phyloP scores from a whole-genome alignment of 35 echinoderm and acorn worm genomes.

The Holothuria glaberrima region DNA sequence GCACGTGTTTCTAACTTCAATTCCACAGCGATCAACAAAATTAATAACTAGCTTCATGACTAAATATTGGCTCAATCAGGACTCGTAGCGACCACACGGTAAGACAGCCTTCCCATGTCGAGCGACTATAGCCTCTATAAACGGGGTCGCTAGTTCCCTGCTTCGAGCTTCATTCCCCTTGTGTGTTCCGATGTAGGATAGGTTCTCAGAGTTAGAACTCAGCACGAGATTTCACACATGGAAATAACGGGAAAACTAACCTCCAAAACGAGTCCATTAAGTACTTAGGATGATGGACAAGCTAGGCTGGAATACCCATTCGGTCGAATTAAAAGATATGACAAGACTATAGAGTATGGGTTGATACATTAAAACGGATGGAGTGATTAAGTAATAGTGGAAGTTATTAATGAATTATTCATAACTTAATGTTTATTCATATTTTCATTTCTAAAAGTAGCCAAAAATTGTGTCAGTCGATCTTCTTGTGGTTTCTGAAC shows the following conservation, averaged over 20 bases:
- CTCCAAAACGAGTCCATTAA: not conserved
- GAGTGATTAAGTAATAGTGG: constrained; percentile 9
- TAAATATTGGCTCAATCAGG: constrained; percentile 42
- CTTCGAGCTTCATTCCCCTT: constrained; percentile 1
- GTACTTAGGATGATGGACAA: constrained; percentile 10
- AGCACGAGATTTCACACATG: not conserved
- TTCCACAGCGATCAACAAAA: constrained; percentile 32
- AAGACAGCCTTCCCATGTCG: constrained; percentile 23
- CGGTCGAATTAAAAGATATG: too few relatives aligned
- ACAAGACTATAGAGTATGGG: too few relatives aligned
- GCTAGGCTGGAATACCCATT: not conserved
- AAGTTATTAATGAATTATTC: constrained; percentile 39
- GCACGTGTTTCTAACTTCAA: constrained; percentile 36
- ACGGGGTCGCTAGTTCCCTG: constrained; percentile 12
- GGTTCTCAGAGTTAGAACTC: too few relatives aligned
- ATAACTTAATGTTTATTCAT: constrained; percentile 25
- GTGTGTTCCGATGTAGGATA: constrained; percentile 1
- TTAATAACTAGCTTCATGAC: constrained; percentile 44
- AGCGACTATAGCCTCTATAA: not conserved
- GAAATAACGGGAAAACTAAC: constrained; percentile 8
- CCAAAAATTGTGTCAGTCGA: too few relatives aligned
- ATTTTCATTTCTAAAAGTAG: not conserved
- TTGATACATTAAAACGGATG: not conserved
- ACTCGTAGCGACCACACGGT: constrained; percentile 9
- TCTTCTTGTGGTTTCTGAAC: too few relatives aligned